Base-by-base conservation (phyloP, 2,888 invertebrate species). In the Hyposoter didymator region DNA sequence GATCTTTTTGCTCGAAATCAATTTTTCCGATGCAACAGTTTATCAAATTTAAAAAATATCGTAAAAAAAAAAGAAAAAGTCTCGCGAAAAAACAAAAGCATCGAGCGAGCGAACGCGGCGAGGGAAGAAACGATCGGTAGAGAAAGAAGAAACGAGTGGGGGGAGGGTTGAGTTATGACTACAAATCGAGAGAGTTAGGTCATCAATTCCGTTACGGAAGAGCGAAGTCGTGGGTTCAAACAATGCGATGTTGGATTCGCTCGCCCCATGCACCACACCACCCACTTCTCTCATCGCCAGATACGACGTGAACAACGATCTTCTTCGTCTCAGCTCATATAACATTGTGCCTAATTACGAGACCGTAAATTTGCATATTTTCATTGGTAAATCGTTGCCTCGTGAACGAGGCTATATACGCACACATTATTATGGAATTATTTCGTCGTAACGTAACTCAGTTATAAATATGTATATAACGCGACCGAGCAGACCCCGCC, bases 151-250 rank as follows among this genome's bases (percentile, higher is more conserved):
- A 39, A 39, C 39, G 39, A 39, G 39, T 10, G 64, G 12, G 45
- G n/a, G 7, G 74, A 82, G 76, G 70, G 70, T 82, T 74, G 74
- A 70, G 73, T 70, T 70, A 72, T 78, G 79, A 75, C 74, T 82
- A 59, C 39, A 70, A 79, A 79, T 69, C 62, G 80, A 83, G 73
- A 80, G 80, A 84, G 70, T 85, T 78, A 64, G 87, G 90, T 92
- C 92, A 93, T 93, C 92, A 93, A 93, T 93, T 93, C 93, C 92
- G 91, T 91, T 90, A 92, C 93, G 93, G 92, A 93, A 93, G 93
- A 93, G 90, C 91, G 92, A 92, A 92, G 92, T 90, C 92, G 92
- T 92, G 90, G 91, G 88, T 89, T 93, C 93, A 92, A 92, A 93
- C 93, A 93, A 93, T 91, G 83, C 75, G 83, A 85, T 80, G 83